Evolutionary conservation across 2,113 vertebrate species (phyloP).

Genomic region (Tragelaphus strepsiceros): DNA sequence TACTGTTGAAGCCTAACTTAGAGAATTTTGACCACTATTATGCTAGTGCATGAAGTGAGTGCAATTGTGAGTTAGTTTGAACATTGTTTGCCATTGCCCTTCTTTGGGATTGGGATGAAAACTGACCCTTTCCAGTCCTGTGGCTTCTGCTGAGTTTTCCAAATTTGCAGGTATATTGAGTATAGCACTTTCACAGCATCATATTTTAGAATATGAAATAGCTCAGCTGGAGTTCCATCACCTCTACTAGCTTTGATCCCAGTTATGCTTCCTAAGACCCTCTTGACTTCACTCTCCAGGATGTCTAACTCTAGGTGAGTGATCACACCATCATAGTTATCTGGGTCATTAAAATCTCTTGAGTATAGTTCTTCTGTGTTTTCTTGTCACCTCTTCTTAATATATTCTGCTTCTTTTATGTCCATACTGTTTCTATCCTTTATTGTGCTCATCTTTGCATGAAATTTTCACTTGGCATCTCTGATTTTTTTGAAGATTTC

Average conservation of each 20-base stretch:
- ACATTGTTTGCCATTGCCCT: background rate
- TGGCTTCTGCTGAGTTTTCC: background rate
- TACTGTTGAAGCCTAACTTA: background rate
- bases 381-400: background rate
- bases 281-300: background rate
- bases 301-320: background rate
- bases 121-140: background rate
- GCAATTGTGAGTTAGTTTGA: background rate
- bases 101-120: background rate
- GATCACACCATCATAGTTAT: background rate
- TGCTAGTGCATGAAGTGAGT: background rate
- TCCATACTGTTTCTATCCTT: background rate
- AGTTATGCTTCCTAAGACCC: background rate
- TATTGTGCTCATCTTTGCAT: background rate
- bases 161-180: background rate
- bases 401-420: background rate
- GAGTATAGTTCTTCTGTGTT: background rate
- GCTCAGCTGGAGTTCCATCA: background rate
- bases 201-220: background rate
- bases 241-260: background rate
- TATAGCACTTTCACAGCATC: background rate
- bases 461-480: background rate
- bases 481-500: background rate
- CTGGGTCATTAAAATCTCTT: background rate
- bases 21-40: background rate